Base-by-base conservation (phyloP, 1,140 invertebrate genomes). In the Drosophila littoralis region DNA sequence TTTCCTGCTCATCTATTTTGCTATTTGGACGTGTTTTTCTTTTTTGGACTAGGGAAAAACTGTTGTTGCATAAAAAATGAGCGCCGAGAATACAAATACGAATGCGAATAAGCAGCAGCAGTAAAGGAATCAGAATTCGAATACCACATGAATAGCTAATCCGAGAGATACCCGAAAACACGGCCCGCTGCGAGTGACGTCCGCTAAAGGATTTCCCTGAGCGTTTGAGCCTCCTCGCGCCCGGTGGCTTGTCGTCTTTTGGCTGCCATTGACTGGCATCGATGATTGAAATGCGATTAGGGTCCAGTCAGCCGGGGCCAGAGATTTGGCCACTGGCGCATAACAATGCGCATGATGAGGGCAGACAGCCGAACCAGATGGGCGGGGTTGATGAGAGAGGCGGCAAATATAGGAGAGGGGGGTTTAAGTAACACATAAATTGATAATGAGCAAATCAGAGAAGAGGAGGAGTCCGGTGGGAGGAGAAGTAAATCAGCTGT, bases 261-360 rank as follows among this genome's bases (percentile, higher is more conserved):
- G 54, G 58, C 80, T 77, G 83, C 79, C 76, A 61, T 70, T 28
- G 22, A 73, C 76, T 78, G 22, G 22, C 83, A 74, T 75, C 75
- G 84, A 89, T 89, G 83, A 88, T 84, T 88, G 83, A 88, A 88
- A 88, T 80, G 83, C 83, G 83, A 88, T 88, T 88, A 88, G 84
- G 80, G 80, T 68, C 52, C 83, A 77, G 79, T 71, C 75, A 70
- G 82, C 82, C 73, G 71, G 48, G 78, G 64, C 60, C 72, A 78
- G 61, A 71, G 83, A 88, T 88, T 89, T 89, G 84, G 74, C 63
- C 84, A 88, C 48, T 88, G 84, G 85, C 58, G 84, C 83, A 88
- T 84, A 72, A 88, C 77, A 88, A 83, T 89, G 84, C 73, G 46
- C 79, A 73, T 89, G 83, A 88, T 81, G 84, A 89, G 84, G 84